These are phyloP conservation scores for Tamandua tetradactyla DNA, from an alignment of 2,797 vertebrate genomes.

Conservation along the genomic window DNA sequence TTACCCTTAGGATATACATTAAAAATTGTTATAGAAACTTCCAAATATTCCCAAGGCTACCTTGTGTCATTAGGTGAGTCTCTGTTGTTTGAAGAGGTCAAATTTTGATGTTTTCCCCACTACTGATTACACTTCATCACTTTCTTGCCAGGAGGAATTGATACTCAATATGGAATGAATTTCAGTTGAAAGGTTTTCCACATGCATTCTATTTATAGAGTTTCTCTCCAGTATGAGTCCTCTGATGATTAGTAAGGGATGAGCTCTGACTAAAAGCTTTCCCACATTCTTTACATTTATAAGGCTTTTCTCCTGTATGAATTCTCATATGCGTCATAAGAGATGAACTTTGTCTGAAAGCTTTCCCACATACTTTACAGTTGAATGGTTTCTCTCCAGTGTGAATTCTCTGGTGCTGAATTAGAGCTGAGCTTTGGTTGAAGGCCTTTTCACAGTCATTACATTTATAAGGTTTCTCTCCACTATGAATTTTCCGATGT, in stretches of 20 bases:
- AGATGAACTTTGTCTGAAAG: constrained; percentile 75
- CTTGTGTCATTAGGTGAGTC: background rate
- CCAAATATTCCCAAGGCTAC: background rate
- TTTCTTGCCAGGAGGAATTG: background rate
- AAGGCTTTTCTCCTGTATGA: constrained; percentile 77
- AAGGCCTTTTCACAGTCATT: constrained; percentile 78
- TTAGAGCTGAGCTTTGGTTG: constrained; percentile 78
- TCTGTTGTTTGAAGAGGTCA: constrained; percentile 3
- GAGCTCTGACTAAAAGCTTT: constrained; percentile 77
- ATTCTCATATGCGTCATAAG: constrained; percentile 72
- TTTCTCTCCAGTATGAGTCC: constrained; percentile 72
- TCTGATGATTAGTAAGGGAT: constrained; percentile 75
- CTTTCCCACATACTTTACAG: constrained; percentile 76
- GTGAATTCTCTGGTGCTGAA: constrained; percentile 80
- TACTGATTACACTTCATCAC: background rate
- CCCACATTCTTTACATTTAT: constrained; percentile 73
- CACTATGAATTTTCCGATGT: constrained; percentile 79
- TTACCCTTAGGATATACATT: background rate
- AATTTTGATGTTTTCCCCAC: constrained; percentile 1
- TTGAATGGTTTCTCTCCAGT: constrained; percentile 74
- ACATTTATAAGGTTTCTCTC: constrained; percentile 80
- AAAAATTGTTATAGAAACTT: background rate
- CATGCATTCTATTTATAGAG: background rate
- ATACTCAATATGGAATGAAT: background rate
- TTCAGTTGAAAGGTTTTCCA: constrained; percentile 13